Base-by-base conservation (phyloP, 2,888 invertebrate genomes). In the Apantesis nais region DNA sequence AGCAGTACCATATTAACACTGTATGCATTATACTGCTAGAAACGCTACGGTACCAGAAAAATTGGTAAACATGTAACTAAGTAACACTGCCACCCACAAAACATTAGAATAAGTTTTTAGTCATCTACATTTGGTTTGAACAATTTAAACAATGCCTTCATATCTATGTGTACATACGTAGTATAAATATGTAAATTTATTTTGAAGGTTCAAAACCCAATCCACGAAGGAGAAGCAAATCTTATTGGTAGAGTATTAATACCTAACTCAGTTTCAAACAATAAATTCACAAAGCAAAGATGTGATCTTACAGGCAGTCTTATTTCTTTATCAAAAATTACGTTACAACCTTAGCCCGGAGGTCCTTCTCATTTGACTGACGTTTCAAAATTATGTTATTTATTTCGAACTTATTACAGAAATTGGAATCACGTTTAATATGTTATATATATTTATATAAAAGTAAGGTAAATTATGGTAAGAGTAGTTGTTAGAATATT, bases 261-360 rank as follows among this genome's bases (percentile, higher is more conserved):
- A 55, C 55, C 25, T 55, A 66, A 60, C 39, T 60, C 16, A 66
- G 29, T 39, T 66, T 29, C 16, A 34, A 67, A 41, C 29, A 62
- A 64, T n/a, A 65, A 48, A 65, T 34, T 62, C 34, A 19, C 25
- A 67, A 37, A 14, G n/a, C 7, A 39, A 29, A 71, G 31, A 65
- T 55, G 34, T 39, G 22, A 29, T 34, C 31, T 22, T 72, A n/a
- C n/a, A 71, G 44, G 37, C 44, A 67, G 70, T 71, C 61, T 76
- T 72, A 73, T 70, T 74, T 58, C 41, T 71, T 67, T 75, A 73
- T 74, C 73, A 71, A 78, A 78, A 73, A 79, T 76, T 70, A 73
- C 31, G 66, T 75, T 63, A 67, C 67, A 44, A 69, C 52, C 68
- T 63, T 34, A 16, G 72, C 76, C 73, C 68, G 31, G 52, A 67